Evolutionary conservation across 2,797 vertebrate genomes (phyloP), one percentile per base, ranked within the genome.

Genomic region (Typhlichthys subterraneus): DNA sequence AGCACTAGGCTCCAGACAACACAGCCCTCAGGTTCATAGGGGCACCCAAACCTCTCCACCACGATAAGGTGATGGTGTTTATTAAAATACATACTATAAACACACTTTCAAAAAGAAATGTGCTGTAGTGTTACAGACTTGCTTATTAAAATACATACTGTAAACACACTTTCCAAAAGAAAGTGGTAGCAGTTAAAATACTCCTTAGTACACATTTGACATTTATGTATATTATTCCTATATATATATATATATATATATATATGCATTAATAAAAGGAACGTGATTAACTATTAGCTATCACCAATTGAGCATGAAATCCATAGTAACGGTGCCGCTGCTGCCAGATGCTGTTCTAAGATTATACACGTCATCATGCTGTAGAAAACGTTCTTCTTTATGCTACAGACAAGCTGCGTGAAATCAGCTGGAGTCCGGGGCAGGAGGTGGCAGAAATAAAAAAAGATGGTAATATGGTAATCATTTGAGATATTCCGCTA

Each of bases 391-490:
- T 2, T 56, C 8, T 65, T 23, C n/a, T 61, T 15, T 31, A 52
- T 19, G 53, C 10, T 11, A 38, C 53, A 80, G 53, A 70, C 61
- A 68, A 50, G 50, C 23, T 17, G 38, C 49, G 69, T 69, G 1
- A 73, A 82, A 70, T 73, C 0, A 81, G 59, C n/a, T 54, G 13
- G 65, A 53, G 33, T 48, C 42, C 69, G 45, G 61, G 57, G 61
- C 46, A 59, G 31, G 29, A 51, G 59, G 58, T 62, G 75, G 73
- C 59, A 78, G 0, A 3, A 47, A 77, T 77, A 45, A 46, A 29
- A 73, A 59, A 56, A 67, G 73, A 76, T 76, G 78, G 73, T 65
- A 65, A 79, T 74, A 76, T 42, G 63, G 64, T 75, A 72, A 84
- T 69, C 68, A 72, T 76, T 75, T 70, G 71, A 47, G 59, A 81